Evolutionary conservation across 2,797 vertebrate genomes (phyloP).

Genomic region (Hypotaenidia okinawae): DNA sequence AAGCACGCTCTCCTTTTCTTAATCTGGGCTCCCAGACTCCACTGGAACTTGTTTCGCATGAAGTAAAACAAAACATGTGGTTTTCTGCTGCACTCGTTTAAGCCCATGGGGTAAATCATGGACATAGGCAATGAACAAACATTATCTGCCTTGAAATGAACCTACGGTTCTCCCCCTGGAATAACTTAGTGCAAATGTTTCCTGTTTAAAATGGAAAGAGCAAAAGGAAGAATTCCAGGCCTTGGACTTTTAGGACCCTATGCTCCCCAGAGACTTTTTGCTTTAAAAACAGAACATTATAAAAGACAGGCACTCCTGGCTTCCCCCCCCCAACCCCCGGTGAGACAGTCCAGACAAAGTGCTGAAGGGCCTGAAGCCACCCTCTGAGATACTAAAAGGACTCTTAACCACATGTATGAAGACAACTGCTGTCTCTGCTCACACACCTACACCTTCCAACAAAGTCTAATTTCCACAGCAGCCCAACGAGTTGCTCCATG

Average conservation of each 20-base stretch:
- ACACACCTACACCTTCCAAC: conserved; percentile 25
- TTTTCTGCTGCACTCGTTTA: conserved; percentile 73
- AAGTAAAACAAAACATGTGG: conserved; percentile 77
- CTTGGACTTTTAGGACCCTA: conserved; percentile 77
- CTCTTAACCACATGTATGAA: neutral
- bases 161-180: conserved; percentile 74
- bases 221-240: conserved; percentile 81
- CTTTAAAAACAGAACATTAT: conserved; percentile 81
- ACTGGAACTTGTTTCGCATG: conserved; percentile 69
- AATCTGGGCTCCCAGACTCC: conserved; percentile 60
- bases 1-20: conserved; percentile 36
- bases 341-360: conserved; percentile 80
- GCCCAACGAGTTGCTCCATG: neutral
- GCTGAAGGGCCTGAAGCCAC: conserved; percentile 74
- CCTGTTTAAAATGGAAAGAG: conserved; percentile 83
- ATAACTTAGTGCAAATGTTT: conserved; percentile 82
- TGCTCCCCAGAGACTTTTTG: conserved; percentile 69
- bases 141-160: conserved; percentile 83
- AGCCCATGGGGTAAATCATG: conserved; percentile 79
- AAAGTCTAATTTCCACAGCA: conserved; percentile 6
- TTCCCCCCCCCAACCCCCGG: neutral
- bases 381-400: conserved; percentile 29
- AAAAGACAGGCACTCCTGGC: conserved; percentile 74
- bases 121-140: conserved; percentile 78
- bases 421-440: conserved; percentile 38